Evolutionary conservation across 92 coral and sea anemone species (phyloP).

Genomic region (Porites rus): DNA sequence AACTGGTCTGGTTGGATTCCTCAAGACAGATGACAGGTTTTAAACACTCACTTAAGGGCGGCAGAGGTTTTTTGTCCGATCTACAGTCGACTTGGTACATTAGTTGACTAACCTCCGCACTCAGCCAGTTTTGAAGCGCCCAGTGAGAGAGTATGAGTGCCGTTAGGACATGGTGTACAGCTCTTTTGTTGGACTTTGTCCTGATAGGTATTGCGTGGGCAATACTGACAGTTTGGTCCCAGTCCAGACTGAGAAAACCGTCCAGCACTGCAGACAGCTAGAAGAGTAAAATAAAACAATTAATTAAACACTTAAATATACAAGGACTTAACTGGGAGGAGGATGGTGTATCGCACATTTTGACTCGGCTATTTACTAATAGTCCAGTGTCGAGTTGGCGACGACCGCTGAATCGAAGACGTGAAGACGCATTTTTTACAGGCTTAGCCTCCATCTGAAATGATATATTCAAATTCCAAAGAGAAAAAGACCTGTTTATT

Average conservation of each 20-base stretch:
- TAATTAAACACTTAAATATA: neutral
- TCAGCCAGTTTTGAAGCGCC: slow-evolving; percentile 38
- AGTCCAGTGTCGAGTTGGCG: too few species aligned
- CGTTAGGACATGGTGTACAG: slow-evolving; percentile 81
- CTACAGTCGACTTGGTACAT: neutral
- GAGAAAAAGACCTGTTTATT: too few species aligned
- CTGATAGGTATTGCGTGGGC: slow-evolving; percentile 83
- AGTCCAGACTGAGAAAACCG: slow-evolving; percentile 80
- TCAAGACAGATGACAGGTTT: too few species aligned
- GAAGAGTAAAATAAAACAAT: neutral
- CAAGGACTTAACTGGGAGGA: too few species aligned
- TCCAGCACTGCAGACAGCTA: slow-evolving; percentile 80
- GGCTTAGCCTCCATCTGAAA: too few species aligned
- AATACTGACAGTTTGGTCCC: slow-evolving; percentile 86
- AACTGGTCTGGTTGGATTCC: too few species aligned
- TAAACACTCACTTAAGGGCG: too few species aligned
- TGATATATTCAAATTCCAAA: too few species aligned
- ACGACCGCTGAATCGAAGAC: too few species aligned
- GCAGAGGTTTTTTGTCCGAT: neutral
- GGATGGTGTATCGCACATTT: too few species aligned
- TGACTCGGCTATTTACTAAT: too few species aligned
- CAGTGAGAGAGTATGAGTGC: slow-evolving; percentile 55
- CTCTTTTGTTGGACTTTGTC: slow-evolving; percentile 54
- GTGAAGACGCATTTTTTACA: too few species aligned
- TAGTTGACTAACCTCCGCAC: slow-evolving; percentile 68